Percentiles rank a stretch among this genome's conserved stretches.
Conservation (phyloP, 2,888 invertebrate genomes). For the Chromoteleia sp. region DNA sequence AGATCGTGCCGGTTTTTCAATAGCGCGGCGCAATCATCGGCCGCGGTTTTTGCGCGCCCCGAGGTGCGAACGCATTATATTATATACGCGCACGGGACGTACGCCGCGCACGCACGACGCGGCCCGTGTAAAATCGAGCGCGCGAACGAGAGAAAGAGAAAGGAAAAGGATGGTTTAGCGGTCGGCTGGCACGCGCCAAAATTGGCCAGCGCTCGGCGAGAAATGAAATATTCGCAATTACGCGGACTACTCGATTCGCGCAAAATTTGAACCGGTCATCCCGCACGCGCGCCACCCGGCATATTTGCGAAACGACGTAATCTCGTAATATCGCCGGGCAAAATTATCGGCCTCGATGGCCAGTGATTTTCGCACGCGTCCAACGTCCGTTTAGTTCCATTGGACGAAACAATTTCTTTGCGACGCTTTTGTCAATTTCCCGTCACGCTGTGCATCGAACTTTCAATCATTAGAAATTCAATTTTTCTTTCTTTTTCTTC, state of each 20-base stretch:
- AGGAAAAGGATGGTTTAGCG: conserved; percentile 64
- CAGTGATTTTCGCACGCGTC: conserved; percentile 5
- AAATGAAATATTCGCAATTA: conserved; percentile 74
- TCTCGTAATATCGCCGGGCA: conserved; percentile 54
- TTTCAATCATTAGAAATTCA: too few relatives aligned
- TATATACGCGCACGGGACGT: conserved; percentile 45
- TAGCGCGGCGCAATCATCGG: conserved; percentile 74
- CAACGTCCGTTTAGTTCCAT: background rate
- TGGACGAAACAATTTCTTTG: too few relatives aligned
- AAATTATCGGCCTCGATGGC: conserved; percentile 36
- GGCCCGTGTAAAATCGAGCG: conserved; percentile 66
- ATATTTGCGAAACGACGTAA: conserved; percentile 64
- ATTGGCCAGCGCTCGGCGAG: conserved; percentile 78
- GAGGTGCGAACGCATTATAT: conserved; percentile 63
- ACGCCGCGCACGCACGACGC: conserved; percentile 46
- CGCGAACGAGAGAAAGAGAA: conserved; percentile 60
- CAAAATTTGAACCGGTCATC: conserved; percentile 55
- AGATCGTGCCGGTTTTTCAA: conserved; percentile 76
- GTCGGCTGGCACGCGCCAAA: conserved; percentile 78
- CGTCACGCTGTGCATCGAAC: too few relatives aligned
- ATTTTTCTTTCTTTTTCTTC: too few relatives aligned
- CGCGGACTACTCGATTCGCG: conserved; percentile 62
- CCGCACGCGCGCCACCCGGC: conserved; percentile 31
- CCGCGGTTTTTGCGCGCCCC: conserved; percentile 76
- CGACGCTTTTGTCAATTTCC: too few relatives aligned